These are phyloP conservation scores for Ametastegia equiseti DNA, from an alignment of 2,888 invertebrate species.

Conservation along the genomic window DNA sequence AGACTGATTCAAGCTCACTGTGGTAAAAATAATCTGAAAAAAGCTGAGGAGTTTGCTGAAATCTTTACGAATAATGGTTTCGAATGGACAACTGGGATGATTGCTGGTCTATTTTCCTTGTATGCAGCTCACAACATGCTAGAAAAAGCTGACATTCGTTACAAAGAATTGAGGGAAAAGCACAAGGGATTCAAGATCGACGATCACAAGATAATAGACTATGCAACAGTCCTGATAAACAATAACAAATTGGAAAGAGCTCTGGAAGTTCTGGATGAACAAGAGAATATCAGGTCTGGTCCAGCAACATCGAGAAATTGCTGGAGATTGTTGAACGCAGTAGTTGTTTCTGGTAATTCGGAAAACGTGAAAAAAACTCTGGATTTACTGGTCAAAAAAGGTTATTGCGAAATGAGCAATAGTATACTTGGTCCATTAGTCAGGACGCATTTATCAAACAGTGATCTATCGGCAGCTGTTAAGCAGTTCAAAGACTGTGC, in stretches of 20 bases:
- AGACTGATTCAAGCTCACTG: slow-evolving; percentile 80
- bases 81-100: slow-evolving; percentile 80
- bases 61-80: slow-evolving; percentile 77
- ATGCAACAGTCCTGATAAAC: slow-evolving; percentile 80
- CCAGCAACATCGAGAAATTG: slow-evolving; percentile 78
- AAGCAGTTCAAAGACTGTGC: slow-evolving; percentile 78
- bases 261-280: slow-evolving; percentile 77
- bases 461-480: slow-evolving; percentile 78
- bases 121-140: slow-evolving; percentile 79
- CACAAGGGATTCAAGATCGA: slow-evolving; percentile 81
- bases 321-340: slow-evolving; percentile 80
- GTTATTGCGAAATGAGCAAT: slow-evolving; percentile 80
- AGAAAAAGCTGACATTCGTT: slow-evolving; percentile 77
- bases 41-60: slow-evolving; percentile 78
- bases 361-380: slow-evolving; percentile 77
- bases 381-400: slow-evolving; percentile 76
- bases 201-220: slow-evolving; percentile 82
- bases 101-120: slow-evolving; percentile 81
- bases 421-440: slow-evolving; percentile 81
- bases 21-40: slow-evolving; percentile 77
- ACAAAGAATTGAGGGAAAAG: slow-evolving; percentile 77
- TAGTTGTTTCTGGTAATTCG: slow-evolving; percentile 74
- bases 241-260: slow-evolving; percentile 76
- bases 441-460: slow-evolving; percentile 78
- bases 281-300: slow-evolving; percentile 58